Conservation (phyloP, 2,888 invertebrate genomes). For the Uloborus plumipes region DNA sequence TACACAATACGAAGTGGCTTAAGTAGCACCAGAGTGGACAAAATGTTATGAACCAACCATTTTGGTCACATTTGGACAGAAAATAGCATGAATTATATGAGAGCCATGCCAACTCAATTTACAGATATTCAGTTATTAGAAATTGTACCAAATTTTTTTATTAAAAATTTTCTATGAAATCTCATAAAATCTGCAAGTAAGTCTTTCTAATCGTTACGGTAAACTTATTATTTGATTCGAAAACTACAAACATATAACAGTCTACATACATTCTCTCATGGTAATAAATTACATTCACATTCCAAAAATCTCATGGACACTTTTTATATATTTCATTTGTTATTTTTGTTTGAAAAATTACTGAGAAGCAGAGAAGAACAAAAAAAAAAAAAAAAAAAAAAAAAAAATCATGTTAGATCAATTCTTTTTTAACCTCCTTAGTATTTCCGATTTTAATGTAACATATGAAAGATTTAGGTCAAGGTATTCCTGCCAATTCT, state of each 20-base stretch:
- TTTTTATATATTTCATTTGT: too few species aligned
- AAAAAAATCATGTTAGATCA: too few species aligned
- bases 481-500: too few species aligned
- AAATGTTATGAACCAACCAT: slow-evolving; percentile 29
- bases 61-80: slow-evolving; percentile 53
- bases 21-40: slow-evolving; percentile 63
- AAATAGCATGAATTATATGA: slow-evolving; percentile 25
- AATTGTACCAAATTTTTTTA: background rate
- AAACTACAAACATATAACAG: background rate
- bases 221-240: background rate
- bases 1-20: slow-evolving; percentile 60
- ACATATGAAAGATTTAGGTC: too few species aligned
- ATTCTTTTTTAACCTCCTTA: too few species aligned
- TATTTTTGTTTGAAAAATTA: too few species aligned
- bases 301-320: too few species aligned
- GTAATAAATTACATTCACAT: too few species aligned
- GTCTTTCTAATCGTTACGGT: background rate
- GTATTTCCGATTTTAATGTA: too few species aligned
- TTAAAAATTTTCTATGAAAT: too few species aligned
- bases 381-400: too few species aligned
- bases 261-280: background rate
- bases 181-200: background rate
- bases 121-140: background rate
- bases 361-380: too few species aligned
- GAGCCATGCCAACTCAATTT: background rate